These are phyloP conservation scores for Dunckerocampus dactyliophorus DNA, from an alignment of 2,113 vertebrate species.

Conservation along the genomic window DNA sequence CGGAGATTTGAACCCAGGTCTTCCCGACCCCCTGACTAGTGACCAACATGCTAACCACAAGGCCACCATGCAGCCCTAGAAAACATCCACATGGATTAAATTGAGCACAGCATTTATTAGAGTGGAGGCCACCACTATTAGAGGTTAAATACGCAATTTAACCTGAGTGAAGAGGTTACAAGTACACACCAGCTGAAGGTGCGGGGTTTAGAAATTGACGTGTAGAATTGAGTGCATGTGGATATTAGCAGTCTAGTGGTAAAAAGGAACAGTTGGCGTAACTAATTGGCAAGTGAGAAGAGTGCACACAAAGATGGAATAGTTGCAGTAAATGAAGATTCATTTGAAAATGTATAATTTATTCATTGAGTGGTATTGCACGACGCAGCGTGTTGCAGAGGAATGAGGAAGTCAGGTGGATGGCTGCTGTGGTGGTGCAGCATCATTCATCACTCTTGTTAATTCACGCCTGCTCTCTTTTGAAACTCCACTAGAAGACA, in stretches of 20 bases:
- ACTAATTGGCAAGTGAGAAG: background rate
- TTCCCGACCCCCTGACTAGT: no score
- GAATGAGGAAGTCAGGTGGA: background rate
- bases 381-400: background rate
- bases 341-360: background rate
- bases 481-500: constrained; percentile 12
- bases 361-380: background rate
- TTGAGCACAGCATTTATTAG: no score
- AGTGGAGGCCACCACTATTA: no score
- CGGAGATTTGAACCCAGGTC: no score
- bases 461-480: background rate
- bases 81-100: no score
- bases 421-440: background rate
- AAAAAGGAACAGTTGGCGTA: background rate
- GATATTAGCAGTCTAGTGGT: background rate
- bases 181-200: background rate
- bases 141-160: no score
- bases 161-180: background rate
- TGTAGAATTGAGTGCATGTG: background rate
- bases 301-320: background rate
- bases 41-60: no score
- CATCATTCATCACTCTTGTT: background rate
- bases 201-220: background rate
- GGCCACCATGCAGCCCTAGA: no score
- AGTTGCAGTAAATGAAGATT: background rate